Conservation (phyloP, 2,888 invertebrate genomes). For the Lithodes maja region DNA sequence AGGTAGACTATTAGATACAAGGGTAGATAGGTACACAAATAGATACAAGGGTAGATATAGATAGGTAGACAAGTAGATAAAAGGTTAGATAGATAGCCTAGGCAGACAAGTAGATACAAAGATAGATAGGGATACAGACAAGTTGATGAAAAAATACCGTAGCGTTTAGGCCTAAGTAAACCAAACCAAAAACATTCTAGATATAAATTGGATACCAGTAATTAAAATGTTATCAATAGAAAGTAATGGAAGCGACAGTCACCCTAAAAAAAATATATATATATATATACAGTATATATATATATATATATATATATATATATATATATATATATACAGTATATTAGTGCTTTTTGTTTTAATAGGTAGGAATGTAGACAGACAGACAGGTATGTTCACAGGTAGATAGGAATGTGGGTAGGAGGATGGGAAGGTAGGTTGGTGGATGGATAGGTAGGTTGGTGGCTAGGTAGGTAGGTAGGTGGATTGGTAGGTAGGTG, state of each 20-base stretch:
- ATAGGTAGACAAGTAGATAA: neutral
- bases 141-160: neutral
- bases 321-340: neutral
- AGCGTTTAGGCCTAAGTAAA: no score
- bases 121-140: neutral
- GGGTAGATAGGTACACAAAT: neutral
- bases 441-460: neutral
- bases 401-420: neutral
- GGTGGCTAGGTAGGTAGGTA: conserved; percentile 1
- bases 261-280: neutral
- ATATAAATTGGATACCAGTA: no score
- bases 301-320: neutral
- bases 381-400: neutral
- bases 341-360: neutral
- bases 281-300: neutral
- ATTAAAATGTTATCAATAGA: neutral
- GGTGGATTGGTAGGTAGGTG: neutral
- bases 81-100: neutral
- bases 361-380: neutral
- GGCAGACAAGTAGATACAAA: neutral
- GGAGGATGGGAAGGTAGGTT: neutral
- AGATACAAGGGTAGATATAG: neutral
- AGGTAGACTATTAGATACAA: neutral
- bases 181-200: no score
- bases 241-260: neutral